These are phyloP conservation scores for Leptinotarsa lineolata DNA, from an alignment of 1,140 invertebrate genomes.

Conservation along the genomic window DNA sequence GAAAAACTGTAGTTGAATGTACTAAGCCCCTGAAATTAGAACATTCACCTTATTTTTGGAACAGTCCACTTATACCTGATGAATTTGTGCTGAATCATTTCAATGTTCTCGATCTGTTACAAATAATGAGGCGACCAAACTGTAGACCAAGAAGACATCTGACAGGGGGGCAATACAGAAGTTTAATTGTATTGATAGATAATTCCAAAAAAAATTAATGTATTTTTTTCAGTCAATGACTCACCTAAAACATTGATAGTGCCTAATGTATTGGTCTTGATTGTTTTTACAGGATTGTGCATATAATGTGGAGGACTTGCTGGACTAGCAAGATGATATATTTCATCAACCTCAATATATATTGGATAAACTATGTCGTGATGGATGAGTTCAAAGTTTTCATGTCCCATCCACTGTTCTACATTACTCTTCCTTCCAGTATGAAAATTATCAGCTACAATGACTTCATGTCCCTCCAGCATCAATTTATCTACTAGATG, in stretches of 20 bases:
- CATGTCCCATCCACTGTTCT: conserved; percentile 98
- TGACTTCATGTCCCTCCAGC: conserved; percentile 96
- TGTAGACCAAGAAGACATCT: too few relatives aligned
- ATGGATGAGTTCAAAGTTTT: conserved; percentile 98
- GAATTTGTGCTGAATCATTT: too few relatives aligned
- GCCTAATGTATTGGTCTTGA: conserved; percentile 98
- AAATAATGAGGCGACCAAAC: too few relatives aligned
- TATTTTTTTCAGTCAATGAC: background rate
- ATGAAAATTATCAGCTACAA: conserved; percentile 98
- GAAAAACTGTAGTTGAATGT: too few relatives aligned
- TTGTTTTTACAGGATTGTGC: conserved; percentile 99
- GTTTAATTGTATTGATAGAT: too few relatives aligned
- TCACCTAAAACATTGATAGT: conserved; percentile 98
- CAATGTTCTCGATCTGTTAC: too few relatives aligned
- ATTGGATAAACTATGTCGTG: conserved; percentile 99
- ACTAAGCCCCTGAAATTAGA: too few relatives aligned
- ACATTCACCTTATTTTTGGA: too few relatives aligned
- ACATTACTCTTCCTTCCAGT: conserved; percentile 96
- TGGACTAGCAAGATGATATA: conserved; percentile 98
- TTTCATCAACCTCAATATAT: conserved; percentile 97
- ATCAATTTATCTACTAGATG: conserved; percentile 96
- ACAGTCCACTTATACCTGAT: too few relatives aligned
- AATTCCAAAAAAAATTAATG: too few relatives aligned
- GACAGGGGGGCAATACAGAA: too few relatives aligned
- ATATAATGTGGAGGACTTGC: conserved; percentile 99